A percentile compares a stretch with the other conserved stretches of the same genome.
These are phyloP conservation scores for Acipenser transmontanus DNA, from an alignment of 2,797 vertebrate genomes.

Conservation along the genomic window DNA sequence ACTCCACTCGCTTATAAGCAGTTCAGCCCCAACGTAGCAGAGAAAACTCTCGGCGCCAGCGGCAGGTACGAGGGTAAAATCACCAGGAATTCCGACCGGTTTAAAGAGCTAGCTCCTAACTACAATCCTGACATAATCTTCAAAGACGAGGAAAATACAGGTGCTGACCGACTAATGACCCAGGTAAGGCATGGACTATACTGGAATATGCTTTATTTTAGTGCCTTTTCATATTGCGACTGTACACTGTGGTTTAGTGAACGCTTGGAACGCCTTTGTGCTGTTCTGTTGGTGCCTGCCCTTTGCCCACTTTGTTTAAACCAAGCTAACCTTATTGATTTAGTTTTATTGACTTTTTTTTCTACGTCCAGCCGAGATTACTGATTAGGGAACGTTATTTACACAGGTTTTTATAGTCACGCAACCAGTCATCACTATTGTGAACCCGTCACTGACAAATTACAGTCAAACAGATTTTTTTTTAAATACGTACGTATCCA, in stretches of 20 bases:
- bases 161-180: slow-evolving; percentile 87
- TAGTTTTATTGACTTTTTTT: slow-evolving; percentile 2
- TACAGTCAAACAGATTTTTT: neutral
- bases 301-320: slow-evolving; percentile 4
- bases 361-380: neutral
- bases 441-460: neutral
- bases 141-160: slow-evolving; percentile 97
- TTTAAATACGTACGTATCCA: neutral
- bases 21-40: slow-evolving; percentile 91
- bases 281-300: neutral
- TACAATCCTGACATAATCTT: slow-evolving; percentile 98
- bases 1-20: slow-evolving; percentile 91
- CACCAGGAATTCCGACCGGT: slow-evolving; percentile 85
- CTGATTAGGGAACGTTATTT: slow-evolving; percentile 1
- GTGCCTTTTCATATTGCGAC: neutral
- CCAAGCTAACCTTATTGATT: neutral
- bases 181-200: slow-evolving; percentile 64
- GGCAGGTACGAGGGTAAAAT: slow-evolving; percentile 93
- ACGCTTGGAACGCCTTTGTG: neutral
- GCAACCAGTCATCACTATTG: neutral
- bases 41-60: slow-evolving; percentile 93
- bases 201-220: neutral
- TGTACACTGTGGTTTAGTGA: neutral
- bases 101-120: slow-evolving; percentile 91
- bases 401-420: slow-evolving; percentile 3